Percentiles rank a stretch among this genome's conserved stretches.
phyloP scores from a whole-genome alignment of 2,888 invertebrate genomes.

The Nephrotoma flavescens region DNA sequence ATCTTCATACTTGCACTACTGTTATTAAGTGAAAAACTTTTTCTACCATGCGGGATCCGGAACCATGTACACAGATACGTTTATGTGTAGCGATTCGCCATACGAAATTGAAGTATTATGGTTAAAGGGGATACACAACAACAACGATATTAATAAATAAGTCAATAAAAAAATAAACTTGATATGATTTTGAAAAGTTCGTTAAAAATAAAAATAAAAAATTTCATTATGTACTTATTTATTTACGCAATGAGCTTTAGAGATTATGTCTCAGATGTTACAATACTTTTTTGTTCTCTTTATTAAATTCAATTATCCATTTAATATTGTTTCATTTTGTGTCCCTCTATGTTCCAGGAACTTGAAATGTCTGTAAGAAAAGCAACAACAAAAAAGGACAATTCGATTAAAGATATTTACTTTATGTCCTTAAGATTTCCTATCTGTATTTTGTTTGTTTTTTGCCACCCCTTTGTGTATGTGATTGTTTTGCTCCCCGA shows the following conservation, averaged over 20 bases:
- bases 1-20: background rate
- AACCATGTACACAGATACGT: too few species aligned
- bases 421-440: background rate
- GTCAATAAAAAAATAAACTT: background rate
- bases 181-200: background rate
- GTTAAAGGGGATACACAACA: background rate
- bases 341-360: background rate
- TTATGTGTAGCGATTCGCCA: too few species aligned
- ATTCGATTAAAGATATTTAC: background rate
- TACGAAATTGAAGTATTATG: too few species aligned
- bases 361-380: background rate
- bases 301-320: background rate
- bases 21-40: background rate
- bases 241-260: background rate
- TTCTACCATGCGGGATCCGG: background rate
- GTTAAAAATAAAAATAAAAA: background rate
- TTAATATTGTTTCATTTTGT: background rate
- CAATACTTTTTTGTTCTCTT: background rate
- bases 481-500: background rate
- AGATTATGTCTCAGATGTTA: background rate
- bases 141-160: background rate
- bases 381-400: background rate
- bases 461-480: background rate
- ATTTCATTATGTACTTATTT: background rate
- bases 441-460: background rate